Evolutionary conservation across 2,797 vertebrate species (phyloP).

Genomic region (Pangasius macronema): DNA sequence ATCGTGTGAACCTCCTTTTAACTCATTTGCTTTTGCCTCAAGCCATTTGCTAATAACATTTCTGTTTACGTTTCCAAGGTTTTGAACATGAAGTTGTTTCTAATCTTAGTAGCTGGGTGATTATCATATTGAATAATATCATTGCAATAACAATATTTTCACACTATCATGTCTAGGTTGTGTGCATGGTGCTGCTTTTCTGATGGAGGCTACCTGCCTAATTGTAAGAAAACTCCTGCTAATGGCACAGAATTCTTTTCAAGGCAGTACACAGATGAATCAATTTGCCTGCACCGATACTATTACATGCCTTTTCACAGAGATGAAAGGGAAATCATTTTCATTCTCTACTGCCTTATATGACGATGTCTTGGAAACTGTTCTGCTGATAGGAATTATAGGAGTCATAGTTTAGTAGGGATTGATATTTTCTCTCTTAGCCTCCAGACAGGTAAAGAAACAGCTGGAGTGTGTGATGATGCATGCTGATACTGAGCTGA

Average conservation of each 20-base stretch:
- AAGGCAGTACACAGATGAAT: conserved; percentile 1
- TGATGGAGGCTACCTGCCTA: background rate
- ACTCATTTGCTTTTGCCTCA: background rate
- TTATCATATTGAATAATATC: background rate
- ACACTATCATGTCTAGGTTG: background rate
- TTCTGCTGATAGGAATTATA: conserved; percentile 29
- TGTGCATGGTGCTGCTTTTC: background rate
- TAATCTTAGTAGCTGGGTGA: background rate
- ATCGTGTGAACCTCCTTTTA: background rate
- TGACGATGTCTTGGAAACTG: background rate
- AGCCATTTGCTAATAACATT: background rate
- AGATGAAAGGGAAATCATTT: conserved; percentile 12
- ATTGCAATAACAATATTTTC: background rate
- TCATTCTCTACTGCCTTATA: background rate
- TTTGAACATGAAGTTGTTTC: background rate
- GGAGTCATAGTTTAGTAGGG: conserved; percentile 1
- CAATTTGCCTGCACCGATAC: conserved; percentile 1
- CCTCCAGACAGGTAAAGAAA: background rate
- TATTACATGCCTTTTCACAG: conserved; percentile 3
- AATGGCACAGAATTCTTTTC: background rate
- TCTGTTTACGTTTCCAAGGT: background rate
- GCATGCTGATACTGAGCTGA: conserved; percentile 13
- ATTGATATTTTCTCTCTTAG: conserved; percentile 13
- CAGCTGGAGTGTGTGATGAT: background rate
- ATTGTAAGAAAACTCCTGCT: conserved; percentile 3